Base-by-base conservation (phyloP, 2,797 vertebrate genomes). In the Coendou prehensilis region DNA sequence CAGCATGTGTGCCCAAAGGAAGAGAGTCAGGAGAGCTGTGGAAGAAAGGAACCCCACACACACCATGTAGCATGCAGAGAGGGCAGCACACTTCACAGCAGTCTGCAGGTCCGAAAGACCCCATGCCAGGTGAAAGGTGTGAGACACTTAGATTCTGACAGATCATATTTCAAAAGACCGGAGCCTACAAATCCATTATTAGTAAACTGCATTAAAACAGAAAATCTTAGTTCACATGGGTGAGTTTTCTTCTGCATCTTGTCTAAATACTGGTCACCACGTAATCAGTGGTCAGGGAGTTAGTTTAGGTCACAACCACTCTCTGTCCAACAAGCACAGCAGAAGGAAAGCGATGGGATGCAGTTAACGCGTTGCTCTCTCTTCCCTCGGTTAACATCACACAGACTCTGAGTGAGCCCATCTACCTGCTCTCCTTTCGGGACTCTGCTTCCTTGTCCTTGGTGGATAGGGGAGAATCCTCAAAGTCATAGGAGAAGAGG, bases 401-500 rank as follows among this genome's bases (percentile, higher is more conserved):
- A 13, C 33, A 11, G 64, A 76, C 82, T 78, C 30, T 61, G 84
- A 26, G 57, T 23, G 7, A 95, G 69, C 82, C 80, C 95, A 97
- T 98, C 99, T 99, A 99, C 99, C 99, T 99, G 99, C 93, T 98
- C 97, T 98, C 98, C 97, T 98, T 98, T 96, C 99, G 98, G 94
- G 98, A 78, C 96, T 99, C 98, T 75, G 97, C 81, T 97, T 99
- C 98, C 94, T 99, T 99, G 75, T 98, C 99, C 97, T 98, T 99
- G 91, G 96, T 84, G 94, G 98, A 41, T 82, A 98, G 92, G 86
- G 98, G 98, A 9, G 98, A 98, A 87, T 99, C 99, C 50, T 99
- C 98, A 45, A 99, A 98, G 98, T 99, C 99, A 0, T 99, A 99
- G 0, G 99, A 99, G 99, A 99, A 98, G 90, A 98, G 98, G 96